Base-by-base conservation (phyloP, 2,113 vertebrate genomes). In the Anser cygnoides region DNA sequence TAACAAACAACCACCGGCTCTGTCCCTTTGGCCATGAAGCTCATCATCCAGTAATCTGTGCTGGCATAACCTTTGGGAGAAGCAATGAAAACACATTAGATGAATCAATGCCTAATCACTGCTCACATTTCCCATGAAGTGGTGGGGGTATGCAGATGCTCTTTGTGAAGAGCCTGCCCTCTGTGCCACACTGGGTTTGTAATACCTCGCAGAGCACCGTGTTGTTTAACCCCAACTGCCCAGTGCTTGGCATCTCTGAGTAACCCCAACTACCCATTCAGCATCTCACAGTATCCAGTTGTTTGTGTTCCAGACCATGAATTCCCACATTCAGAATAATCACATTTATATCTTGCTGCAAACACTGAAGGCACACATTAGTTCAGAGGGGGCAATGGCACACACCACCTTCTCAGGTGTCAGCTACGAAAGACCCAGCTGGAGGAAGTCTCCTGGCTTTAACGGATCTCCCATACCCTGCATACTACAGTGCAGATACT, bases 1-100 rank as follows among this genome's bases (percentile, higher is more conserved):
- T 98, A 97, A 20, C 98, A 98, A 84, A 98, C 26, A 39, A 98
- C 94, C 0, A 61, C 78, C 2, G 98, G 97, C 93, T 98, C 97
- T 17, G 49, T 73, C 55, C 98, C 98, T 96, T 89, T 96, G 96
- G 97, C 96, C 84, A 74, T 11, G 84, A 98, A 93, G 93, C 95
- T 97, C 97, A 97, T 88, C 11, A 78, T 97, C 98, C 98, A 98
- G 93, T 98, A 75, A 54, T 95, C 75, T 4, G 86, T 0, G 22
- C 82, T 95, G n/a, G 96, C 97, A 39, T 97, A 98, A 68, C 98
- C 98, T 98, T 84, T 46, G 94, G 90, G n/a, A 90, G 95, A 74
- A 8, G n/a, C 41, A 89, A 90, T 1, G 73, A 73, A 74, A 73
- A 87, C 10, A 2, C 3, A 5, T 96, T 31, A 94, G 80, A 26